Evolutionary conservation across 2,888 invertebrate species (phyloP).

Genomic region (Ariolimax columbianus): DNA sequence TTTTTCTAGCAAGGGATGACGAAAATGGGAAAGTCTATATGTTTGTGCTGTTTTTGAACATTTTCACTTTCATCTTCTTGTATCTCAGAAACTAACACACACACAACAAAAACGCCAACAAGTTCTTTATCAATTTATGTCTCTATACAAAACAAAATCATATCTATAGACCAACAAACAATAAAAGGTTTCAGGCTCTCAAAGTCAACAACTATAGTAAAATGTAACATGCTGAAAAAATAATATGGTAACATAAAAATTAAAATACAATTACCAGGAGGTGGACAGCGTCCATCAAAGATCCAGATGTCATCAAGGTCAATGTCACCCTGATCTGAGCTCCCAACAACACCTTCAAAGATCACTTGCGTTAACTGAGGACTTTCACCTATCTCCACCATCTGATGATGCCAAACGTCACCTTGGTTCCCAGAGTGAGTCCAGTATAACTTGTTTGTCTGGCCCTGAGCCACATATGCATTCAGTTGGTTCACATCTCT

Average conservation of each 20-base stretch:
- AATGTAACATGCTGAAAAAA: background rate
- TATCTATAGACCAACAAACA: too few species aligned
- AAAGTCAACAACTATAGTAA: too few species aligned
- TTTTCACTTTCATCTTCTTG: too few species aligned
- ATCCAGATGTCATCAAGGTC: constrained; percentile 39
- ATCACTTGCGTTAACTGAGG: constrained; percentile 22
- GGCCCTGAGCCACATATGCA: constrained; percentile 7
- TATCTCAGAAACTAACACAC: too few species aligned
- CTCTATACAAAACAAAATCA: too few species aligned
- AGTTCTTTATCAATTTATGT: too few species aligned
- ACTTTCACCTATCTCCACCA: constrained; percentile 15
- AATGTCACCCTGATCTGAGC: constrained; percentile 24
- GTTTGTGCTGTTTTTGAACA: too few species aligned
- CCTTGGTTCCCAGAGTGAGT: constrained; percentile 23
- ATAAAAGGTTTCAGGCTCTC: too few species aligned
- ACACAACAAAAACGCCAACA: too few species aligned
- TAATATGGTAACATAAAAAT: background rate
- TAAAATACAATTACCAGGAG: constrained; percentile 13
- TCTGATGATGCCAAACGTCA: constrained; percentile 19
- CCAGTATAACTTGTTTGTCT: background rate
- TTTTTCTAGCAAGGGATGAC: too few species aligned
- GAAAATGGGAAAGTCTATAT: too few species aligned
- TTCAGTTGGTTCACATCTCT: constrained; percentile 27
- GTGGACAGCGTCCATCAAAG: constrained; percentile 25
- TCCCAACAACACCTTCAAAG: constrained; percentile 32